These are phyloP conservation scores for Scomber scombrus DNA, from an alignment of 2,113 vertebrate species.

Conservation along the genomic window DNA sequence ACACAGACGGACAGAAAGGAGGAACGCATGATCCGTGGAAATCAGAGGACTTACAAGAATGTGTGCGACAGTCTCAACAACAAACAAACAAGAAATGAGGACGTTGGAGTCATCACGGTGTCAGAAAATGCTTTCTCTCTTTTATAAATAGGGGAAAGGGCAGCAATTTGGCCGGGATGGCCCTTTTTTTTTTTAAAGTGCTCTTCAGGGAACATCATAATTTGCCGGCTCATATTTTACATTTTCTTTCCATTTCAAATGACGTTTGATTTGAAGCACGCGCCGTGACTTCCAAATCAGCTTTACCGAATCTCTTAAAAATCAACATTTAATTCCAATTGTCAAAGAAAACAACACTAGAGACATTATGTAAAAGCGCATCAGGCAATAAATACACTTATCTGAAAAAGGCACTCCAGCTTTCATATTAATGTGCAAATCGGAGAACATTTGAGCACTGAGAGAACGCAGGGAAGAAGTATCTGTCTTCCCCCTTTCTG, in stretches of 20 bases:
- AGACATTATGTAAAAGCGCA: slow-evolving; percentile 11
- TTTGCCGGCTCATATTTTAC: slow-evolving; percentile 1
- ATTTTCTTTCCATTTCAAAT: slow-evolving; percentile 21
- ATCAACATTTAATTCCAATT: background rate
- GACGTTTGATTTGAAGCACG: background rate
- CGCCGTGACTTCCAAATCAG: background rate
- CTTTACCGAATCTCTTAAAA: background rate
- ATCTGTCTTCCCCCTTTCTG: slow-evolving; percentile 15
- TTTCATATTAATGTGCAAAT: background rate
- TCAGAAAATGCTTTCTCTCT: slow-evolving; percentile 4
- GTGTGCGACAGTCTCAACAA: slow-evolving; percentile 21
- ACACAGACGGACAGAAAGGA: background rate
- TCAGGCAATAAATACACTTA: background rate
- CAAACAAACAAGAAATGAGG: slow-evolving; percentile 8
- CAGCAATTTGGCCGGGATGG: slow-evolving; percentile 13
- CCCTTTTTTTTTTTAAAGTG: too few relatives aligned
- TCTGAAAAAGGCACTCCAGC: background rate
- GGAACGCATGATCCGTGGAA: slow-evolving; percentile 22
- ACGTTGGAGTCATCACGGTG: slow-evolving; percentile 20
- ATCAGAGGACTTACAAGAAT: slow-evolving; percentile 26
- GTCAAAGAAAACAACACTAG: slow-evolving; percentile 1
- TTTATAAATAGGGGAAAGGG: background rate
- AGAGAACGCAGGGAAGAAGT: background rate
- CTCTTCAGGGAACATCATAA: background rate
- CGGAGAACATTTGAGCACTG: background rate